A percentile compares a stretch with the other conserved stretches of the same genome.
Evolutionary conservation across 2,113 vertebrate species (phyloP).

Genomic region (Acanthochromis polyacanthus): DNA sequence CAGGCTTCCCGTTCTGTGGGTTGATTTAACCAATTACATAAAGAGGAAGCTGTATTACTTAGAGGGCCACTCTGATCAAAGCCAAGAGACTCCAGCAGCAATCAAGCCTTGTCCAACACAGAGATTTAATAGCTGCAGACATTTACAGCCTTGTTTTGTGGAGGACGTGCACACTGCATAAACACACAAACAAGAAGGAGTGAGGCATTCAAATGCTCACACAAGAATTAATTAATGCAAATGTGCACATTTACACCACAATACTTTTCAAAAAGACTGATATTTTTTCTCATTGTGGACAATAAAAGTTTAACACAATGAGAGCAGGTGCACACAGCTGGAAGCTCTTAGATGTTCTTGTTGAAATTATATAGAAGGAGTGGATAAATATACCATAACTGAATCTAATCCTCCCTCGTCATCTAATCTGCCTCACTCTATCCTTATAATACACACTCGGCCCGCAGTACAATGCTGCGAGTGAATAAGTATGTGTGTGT

Average conservation of each 20-base stretch:
- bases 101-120: conserved; percentile 55
- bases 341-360: conserved; percentile 24
- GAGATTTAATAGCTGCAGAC: conserved; percentile 56
- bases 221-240: conserved; percentile 13
- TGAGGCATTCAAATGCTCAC: not conserved
- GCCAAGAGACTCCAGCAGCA: conserved; percentile 45
- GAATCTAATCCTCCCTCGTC: conserved; percentile 47
- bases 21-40: conserved; percentile 70
- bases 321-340: conserved; percentile 52
- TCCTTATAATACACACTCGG: conserved; percentile 44
- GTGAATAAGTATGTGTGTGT: conserved; percentile 43
- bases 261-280: not conserved
- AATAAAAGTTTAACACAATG: conserved; percentile 17
- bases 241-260: not conserved
- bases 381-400: conserved; percentile 65
- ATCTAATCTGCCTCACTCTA: conserved; percentile 45
- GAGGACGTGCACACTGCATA: conserved; percentile 49
- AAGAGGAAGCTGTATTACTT: conserved; percentile 69
- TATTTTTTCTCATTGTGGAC: not conserved
- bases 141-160: conserved; percentile 47
- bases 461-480: conserved; percentile 42
- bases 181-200: conserved; percentile 33
- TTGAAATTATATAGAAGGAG: conserved; percentile 36
- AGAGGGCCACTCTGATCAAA: conserved; percentile 77
- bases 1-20: conserved; percentile 54